These are phyloP conservation scores for Paramuricea clavata DNA, from an alignment of 92 coral and sea anemone genomes.

Conservation along the genomic window DNA sequence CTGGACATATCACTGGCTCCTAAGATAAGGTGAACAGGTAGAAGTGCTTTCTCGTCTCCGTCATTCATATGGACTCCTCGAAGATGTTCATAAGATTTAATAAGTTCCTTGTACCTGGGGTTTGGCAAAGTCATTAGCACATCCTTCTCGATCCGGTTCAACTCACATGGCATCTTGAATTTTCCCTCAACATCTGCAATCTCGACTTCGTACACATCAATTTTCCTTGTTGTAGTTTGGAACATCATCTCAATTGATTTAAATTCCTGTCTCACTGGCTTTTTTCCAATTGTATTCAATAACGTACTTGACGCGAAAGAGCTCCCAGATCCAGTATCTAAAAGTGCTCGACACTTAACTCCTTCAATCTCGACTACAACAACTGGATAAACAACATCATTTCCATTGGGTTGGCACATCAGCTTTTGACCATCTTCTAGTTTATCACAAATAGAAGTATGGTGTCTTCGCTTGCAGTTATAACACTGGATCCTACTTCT, in stretches of 20 bases:
- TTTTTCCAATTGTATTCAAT: background rate
- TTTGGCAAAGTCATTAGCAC: background rate
- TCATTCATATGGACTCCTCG: slow-evolving; percentile 35
- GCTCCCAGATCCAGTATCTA: slow-evolving; percentile 33
- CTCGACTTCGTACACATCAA: slow-evolving; percentile 5
- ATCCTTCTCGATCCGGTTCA: slow-evolving; percentile 39
- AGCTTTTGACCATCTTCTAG: background rate
- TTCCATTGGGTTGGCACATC: background rate
- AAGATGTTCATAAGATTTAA: background rate
- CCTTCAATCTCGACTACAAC: slow-evolving; percentile 23
- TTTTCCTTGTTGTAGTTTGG: background rate
- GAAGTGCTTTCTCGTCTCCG: slow-evolving; percentile 23
- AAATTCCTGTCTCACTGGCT: background rate
- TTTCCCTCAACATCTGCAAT: background rate
- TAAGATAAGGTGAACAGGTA: slow-evolving; percentile 58
- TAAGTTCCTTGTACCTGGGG: background rate
- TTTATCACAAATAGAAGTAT: background rate
- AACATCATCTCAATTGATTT: slow-evolving; percentile 20
- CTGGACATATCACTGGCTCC: background rate
- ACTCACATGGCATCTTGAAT: background rate
- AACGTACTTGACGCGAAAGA: slow-evolving; percentile 8
- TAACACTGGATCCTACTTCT: background rate
- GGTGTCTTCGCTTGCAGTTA: background rate
- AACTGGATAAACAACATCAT: slow-evolving; percentile 30
- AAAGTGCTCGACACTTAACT: background rate